Base-by-base conservation (phyloP, 2,113 vertebrate genomes). In the Prunella fulvescens region DNA sequence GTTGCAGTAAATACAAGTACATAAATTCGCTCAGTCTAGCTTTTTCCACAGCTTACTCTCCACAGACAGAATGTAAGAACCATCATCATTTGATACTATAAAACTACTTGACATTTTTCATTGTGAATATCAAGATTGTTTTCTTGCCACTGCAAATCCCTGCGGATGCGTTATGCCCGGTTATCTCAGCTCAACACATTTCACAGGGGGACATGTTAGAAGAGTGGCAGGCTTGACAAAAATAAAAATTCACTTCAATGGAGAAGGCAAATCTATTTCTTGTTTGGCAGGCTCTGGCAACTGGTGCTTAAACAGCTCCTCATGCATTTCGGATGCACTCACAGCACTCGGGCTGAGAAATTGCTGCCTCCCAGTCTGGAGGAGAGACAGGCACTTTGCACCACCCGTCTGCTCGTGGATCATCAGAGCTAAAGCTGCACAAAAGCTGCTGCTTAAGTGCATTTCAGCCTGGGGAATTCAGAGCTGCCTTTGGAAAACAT, bases 141-240 rank as follows among this genome's bases (percentile, higher is more conserved):
- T 77, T 26, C 87, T 67, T 81, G 84, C 70, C 61, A 19, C 69
- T 47, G 82, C 80, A 66, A 90, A 57, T 92, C 87, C 95, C 81
- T 0, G 11, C 17, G 80, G 96, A 71, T 45, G 33, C 73, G 58
- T 94, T 88, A 66, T 23, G 71, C 67, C 86, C 64, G 26, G 81
- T 95, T 95, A 93, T 96, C 93, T 93, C 61, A 35, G 15, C 65
- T 83, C 90, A 92, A 48, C 93, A 92, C 83, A 57, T 91, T 94
- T 92, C 77, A 42, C 72, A 37, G 56, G 51, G 67, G 62, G 9
- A 37, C 35, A 51, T 37, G 56, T 47, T 62, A 14, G 4, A 88
- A 71, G 86, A 80, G 72, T 28, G 56, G 18, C 64, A 56, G 92
- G 87, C 86, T 4, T 69, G 94, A 95, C 88, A 93, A 82, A 96